These are phyloP conservation scores for Chelonus insularis DNA, from an alignment of 1,140 invertebrate genomes.

Conservation along the genomic window DNA sequence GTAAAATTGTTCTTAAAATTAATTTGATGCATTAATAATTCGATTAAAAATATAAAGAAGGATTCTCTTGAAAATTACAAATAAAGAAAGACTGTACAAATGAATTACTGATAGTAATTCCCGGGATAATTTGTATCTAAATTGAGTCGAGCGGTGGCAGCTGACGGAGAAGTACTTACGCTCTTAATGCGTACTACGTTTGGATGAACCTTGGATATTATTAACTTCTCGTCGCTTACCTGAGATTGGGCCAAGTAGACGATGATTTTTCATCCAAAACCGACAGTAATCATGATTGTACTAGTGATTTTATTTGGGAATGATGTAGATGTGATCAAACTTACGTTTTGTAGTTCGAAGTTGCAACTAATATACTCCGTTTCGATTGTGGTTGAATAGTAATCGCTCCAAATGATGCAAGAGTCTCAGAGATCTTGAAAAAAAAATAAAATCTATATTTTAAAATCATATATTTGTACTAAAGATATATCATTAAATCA, in stretches of 20 bases:
- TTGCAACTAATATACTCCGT: constrained; percentile 49
- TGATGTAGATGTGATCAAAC: constrained; percentile 27
- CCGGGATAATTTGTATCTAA: constrained; percentile 16
- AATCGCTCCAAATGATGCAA: constrained; percentile 52
- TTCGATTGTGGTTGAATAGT: constrained; percentile 50
- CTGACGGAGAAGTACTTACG: constrained; percentile 4
- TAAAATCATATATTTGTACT: constrained; percentile 1
- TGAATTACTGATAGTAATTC: constrained; percentile 11
- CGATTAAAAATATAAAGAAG: not conserved
- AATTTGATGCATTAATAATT: not conserved
- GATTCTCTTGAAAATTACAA: not conserved
- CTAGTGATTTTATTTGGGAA: not conserved
- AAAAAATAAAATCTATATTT: constrained; percentile 19
- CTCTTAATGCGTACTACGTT: constrained; percentile 7
- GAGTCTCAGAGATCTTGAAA: constrained; percentile 48
- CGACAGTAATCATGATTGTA: constrained; percentile 7
- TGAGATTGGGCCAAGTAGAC: constrained; percentile 18
- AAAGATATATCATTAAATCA: too few relatives aligned
- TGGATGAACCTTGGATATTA: constrained; percentile 11
- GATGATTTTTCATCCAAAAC: constrained; percentile 19
- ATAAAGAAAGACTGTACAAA: not conserved
- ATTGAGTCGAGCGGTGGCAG: constrained; percentile 1
- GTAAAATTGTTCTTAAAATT: not conserved
- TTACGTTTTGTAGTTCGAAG: constrained; percentile 55
- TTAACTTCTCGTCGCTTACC: constrained; percentile 11